Base-by-base conservation (phyloP, 2,888 invertebrate genomes). In the Nomada lathburiana region DNA sequence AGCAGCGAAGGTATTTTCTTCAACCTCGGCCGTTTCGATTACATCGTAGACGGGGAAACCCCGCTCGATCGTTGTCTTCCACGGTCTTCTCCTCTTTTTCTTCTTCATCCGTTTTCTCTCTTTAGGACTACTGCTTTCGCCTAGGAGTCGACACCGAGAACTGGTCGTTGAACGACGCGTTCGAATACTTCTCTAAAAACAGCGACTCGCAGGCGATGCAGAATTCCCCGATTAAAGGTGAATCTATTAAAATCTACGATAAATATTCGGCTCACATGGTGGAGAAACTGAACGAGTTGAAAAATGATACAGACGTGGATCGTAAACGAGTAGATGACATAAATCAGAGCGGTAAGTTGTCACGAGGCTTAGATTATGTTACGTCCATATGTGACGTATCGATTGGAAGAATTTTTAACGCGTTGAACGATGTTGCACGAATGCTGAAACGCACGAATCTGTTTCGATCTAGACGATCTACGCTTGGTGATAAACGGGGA, bases 41-140 rank as follows among this genome's bases (percentile, higher is more conserved):
- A 11, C 26, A 1, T 13, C 29, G 10, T 59, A 9, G 2, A 11
- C 3, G 16, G 4, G 10, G 13, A 23, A 20, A 18, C 20, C 20
- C 13, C 53, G 20, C 44, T 47, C 23, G 36, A 23, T 16, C 50
- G 26, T 65, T n/a, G 11, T 23, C 23, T 44, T 63, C 42, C 20
- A 23, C 9, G 13, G 11, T 16, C n/a, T 23, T 4, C 0, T 16
- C 5, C 42, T 0, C 1, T 13, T 1, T 7, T 20, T 16, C 2
- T 2, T 10, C 4, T 11, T 11, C 36, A 36, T 5, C 36, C 36
- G 36, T 36, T 7, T 36, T 36, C 36, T 42, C 13, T 69, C 78
- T 71, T 60, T 55, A 90, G 89, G 92, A 92, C 84, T 91, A 90
- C 77, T 91, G 90, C 55, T 75, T 78, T 2, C 87, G 87, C 18